Evolutionary conservation across 2,888 invertebrate species (phyloP).

Genomic region (Bombylius discolor): DNA sequence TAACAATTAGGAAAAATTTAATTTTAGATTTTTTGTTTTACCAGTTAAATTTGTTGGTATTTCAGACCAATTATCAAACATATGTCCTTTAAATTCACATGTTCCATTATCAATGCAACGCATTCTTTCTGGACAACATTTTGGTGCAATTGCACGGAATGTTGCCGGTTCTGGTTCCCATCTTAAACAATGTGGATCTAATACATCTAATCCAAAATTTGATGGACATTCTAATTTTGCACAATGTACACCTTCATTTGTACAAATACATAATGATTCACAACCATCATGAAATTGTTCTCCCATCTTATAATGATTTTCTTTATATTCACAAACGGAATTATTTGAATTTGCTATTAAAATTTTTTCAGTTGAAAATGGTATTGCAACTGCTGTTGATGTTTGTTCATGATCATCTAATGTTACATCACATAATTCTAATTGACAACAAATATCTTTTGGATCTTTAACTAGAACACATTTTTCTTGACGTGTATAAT

Average conservation of each 20-base stretch:
- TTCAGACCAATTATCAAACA: conserved; percentile 60
- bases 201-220: conserved; percentile 69
- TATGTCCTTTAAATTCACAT: conserved; percentile 56
- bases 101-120: conserved; percentile 71
- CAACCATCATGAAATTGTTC: conserved; percentile 76
- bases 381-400: conserved; percentile 17
- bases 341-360: conserved; percentile 21
- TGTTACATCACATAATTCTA: conserved; percentile 75
- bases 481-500: conserved; percentile 48
- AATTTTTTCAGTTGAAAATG: conserved; percentile 23
- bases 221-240: conserved; percentile 70
- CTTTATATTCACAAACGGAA: conserved; percentile 31
- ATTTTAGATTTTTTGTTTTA: conserved; percentile 11
- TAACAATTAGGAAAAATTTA: too few species aligned
- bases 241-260: conserved; percentile 57
- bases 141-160: conserved; percentile 56
- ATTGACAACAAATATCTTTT: conserved; percentile 70
- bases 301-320: conserved; percentile 36
- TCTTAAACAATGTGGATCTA: conserved; percentile 69
- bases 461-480: conserved; percentile 75
- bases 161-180: conserved; percentile 73
- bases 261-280: conserved; percentile 63
- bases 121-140: conserved; percentile 69
- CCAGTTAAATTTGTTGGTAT: conserved; percentile 61
- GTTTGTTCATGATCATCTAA: conserved; percentile 59